phyloP scores from a whole-genome alignment of 2,797 vertebrate genomes.

The Bufotes viridis region DNA sequence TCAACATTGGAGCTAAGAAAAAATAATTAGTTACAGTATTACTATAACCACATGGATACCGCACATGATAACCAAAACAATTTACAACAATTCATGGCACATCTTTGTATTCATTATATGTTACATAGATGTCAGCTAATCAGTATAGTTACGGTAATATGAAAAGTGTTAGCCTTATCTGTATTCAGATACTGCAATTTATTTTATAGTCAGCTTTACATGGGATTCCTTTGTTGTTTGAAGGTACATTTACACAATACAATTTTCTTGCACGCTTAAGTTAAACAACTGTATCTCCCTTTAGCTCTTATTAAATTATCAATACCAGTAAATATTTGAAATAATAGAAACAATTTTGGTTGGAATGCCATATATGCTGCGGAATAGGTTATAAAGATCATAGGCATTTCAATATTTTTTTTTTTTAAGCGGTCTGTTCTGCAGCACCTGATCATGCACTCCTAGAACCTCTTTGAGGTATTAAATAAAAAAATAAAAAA shows the following conservation, averaged over 20 bases:
- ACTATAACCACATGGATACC: slow-evolving; percentile 27
- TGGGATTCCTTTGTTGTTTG: background rate
- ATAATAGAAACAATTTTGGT: too few species aligned
- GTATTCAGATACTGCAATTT: background rate
- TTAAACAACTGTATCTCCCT: background rate
- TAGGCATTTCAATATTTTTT: too few species aligned
- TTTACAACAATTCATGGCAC: slow-evolving; percentile 3
- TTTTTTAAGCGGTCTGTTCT: too few species aligned
- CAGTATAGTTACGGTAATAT: background rate
- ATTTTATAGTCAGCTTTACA: background rate
- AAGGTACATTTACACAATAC: background rate
- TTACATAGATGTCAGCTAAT: background rate
- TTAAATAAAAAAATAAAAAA: too few species aligned
- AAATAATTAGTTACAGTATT: slow-evolving; percentile 25
- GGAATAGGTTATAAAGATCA: too few species aligned
- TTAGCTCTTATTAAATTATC: background rate
- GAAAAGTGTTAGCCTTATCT: background rate
- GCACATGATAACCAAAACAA: slow-evolving; percentile 27
- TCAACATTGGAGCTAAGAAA: slow-evolving; percentile 40
- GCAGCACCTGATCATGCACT: too few species aligned
- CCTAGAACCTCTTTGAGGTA: too few species aligned
- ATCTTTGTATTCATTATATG: slow-evolving; percentile 11
- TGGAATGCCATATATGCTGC: too few species aligned
- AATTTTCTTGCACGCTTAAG: background rate
- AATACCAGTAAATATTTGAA: too few species aligned